phyloP scores from a whole-genome alignment of 2,888 invertebrate species.

The Tenthredo amoena region DNA sequence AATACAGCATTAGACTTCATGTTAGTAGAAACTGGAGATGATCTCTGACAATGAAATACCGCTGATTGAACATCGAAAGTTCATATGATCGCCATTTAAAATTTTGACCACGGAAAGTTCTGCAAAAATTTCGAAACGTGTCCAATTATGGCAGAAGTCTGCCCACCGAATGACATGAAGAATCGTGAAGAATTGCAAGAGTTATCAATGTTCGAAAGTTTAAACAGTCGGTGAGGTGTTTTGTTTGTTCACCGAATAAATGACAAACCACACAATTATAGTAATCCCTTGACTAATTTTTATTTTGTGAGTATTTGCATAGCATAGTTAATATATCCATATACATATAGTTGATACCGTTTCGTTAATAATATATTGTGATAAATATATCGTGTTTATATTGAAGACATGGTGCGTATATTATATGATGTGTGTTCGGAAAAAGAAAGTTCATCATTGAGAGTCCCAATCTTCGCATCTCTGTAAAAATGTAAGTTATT shows the following conservation, averaged over 20 bases:
- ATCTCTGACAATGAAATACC: not conserved
- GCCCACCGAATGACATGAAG: not conserved
- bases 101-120: not conserved
- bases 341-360: conserved; percentile 7
- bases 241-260: not conserved
- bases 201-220: not conserved
- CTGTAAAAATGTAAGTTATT: conserved; percentile 62
- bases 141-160: not conserved
- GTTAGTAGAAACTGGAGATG: not conserved
- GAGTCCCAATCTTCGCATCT: conserved; percentile 89
- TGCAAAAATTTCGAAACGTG: not conserved
- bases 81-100: not conserved
- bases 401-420: not conserved
- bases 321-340: not conserved
- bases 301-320: not conserved
- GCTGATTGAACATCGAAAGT: not conserved
- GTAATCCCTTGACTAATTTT: conserved; percentile 4
- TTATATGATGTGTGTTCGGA: conserved; percentile 29
- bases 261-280: not conserved
- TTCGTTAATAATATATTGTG: not conserved
- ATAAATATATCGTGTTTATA: not conserved
- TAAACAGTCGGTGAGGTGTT: not conserved
- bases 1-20: no score
- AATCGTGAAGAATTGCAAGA: not conserved
- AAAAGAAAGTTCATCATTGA: conserved; percentile 51